These are phyloP conservation scores for Empidonax traillii DNA, from an alignment of 2,113 vertebrate species.

Conservation along the genomic window DNA sequence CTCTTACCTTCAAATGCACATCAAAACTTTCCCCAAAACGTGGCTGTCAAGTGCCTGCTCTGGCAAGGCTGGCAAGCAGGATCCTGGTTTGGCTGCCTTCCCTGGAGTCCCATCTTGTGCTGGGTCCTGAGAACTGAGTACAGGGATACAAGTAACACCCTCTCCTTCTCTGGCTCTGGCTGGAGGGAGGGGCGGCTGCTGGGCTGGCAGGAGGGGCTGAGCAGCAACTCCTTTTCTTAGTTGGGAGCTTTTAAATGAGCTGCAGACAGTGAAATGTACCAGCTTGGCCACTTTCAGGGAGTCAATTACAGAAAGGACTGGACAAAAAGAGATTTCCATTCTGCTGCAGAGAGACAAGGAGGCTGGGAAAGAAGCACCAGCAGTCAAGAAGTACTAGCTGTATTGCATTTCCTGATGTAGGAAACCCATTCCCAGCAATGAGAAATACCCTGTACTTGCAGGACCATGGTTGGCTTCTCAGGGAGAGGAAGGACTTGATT, in stretches of 20 bases:
- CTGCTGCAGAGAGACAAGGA: not conserved
- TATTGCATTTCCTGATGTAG: rapidly evolving
- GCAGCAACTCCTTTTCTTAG: not conserved
- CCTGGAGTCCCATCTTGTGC: rapidly evolving
- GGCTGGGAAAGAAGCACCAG: not conserved
- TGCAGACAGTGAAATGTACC: not conserved
- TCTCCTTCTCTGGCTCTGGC: not conserved
- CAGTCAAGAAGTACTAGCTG: not conserved
- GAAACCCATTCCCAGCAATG: not conserved
- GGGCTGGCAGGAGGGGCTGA: not conserved
- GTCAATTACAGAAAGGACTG: not conserved
- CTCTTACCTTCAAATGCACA: not conserved
- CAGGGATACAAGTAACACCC: not conserved
- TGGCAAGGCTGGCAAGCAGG: not conserved
- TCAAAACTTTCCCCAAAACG: rapidly evolving
- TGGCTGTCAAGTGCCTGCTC: rapidly evolving
- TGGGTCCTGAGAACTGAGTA: not conserved
- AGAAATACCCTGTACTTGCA: not conserved
- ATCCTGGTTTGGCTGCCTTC: not conserved
- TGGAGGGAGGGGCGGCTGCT: not conserved
- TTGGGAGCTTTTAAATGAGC: not conserved
- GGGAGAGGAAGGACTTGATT: not conserved
- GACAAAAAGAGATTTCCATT: not conserved
- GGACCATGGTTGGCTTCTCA: not conserved
- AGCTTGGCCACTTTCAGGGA: not conserved